Conservation (phyloP, 2,888 invertebrate genomes). For the Ashinkailepas kermadecensis region DNA sequence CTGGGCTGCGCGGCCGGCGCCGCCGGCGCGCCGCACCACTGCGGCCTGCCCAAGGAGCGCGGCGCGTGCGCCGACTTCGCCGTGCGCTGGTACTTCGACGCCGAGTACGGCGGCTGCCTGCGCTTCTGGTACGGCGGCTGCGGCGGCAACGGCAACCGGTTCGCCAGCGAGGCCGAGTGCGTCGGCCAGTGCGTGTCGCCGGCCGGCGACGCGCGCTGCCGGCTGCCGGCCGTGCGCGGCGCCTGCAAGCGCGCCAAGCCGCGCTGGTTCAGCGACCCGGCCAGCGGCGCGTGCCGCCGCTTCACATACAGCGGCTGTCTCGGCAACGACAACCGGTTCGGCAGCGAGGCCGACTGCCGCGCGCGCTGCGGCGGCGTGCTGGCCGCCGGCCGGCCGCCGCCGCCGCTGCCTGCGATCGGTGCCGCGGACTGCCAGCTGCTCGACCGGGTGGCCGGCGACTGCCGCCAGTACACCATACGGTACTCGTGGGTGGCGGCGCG, state of each 20-base stretch:
- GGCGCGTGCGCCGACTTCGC: not conserved
- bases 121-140: conserved; percentile 29
- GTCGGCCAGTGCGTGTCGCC: conserved; percentile 21
- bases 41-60: not conserved
- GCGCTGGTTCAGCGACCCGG: conserved; percentile 25
- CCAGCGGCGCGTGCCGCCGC: conserved; percentile 6
- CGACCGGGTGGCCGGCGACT: not conserved
- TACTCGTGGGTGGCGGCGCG: conserved; percentile 14
- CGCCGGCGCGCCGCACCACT: not conserved
- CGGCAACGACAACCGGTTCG: conserved; percentile 27
- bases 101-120: conserved; percentile 26
- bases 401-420: too few species aligned
- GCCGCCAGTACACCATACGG: not conserved
- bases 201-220: conserved; percentile 16
- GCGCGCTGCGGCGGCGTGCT: not conserved
- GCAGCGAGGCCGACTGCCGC: conserved; percentile 14
- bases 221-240: conserved; percentile 25
- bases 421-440: not conserved
- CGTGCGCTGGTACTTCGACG: conserved; percentile 25
- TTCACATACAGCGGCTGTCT: conserved; percentile 25
- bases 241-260: conserved; percentile 21
- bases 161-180: conserved; percentile 25
- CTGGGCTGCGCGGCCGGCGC: too few species aligned
- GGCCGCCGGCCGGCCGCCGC: not conserved
- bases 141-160: conserved; percentile 25